Evolutionary conservation across 2,888 invertebrate genomes (phyloP).

Genomic region (Ischnus inquisitorius): DNA sequence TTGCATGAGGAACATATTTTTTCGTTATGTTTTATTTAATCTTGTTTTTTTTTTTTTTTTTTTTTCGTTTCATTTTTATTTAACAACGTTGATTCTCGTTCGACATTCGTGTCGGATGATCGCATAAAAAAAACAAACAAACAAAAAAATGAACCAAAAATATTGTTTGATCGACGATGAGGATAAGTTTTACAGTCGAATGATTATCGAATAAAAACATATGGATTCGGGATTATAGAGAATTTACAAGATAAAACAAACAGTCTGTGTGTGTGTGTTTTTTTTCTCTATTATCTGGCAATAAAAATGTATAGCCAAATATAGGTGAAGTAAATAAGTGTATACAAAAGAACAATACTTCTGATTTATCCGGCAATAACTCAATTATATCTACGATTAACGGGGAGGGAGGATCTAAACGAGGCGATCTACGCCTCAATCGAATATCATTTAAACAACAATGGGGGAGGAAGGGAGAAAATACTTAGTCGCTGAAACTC

Average conservation of each 20-base stretch:
- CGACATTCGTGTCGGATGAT: constrained; percentile 65
- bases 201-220: constrained; percentile 27
- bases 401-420: constrained; percentile 48
- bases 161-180: constrained; percentile 64
- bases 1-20: constrained; percentile 78
- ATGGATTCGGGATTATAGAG: constrained; percentile 59
- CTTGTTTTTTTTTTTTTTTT: constrained; percentile 68
- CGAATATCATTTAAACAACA: constrained; percentile 66
- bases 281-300: constrained; percentile 13
- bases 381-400: constrained; percentile 54
- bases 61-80: constrained; percentile 48
- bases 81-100: constrained; percentile 68
- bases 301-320: constrained; percentile 22
- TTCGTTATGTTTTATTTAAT: constrained; percentile 52
- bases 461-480: constrained; percentile 15
- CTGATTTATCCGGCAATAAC: constrained; percentile 49
- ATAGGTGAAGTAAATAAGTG: constrained; percentile 29
- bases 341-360: constrained; percentile 50
- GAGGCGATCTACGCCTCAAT: constrained; percentile 64
- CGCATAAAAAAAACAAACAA: constrained; percentile 65
- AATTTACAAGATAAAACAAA: constrained; percentile 56
- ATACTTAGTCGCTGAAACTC: constrained; percentile 49
- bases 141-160: neutral
- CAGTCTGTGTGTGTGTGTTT: constrained; percentile 7
- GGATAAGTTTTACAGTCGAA: constrained; percentile 20